Evolutionary conservation across 2,888 invertebrate species (phyloP).

Genomic region (Apamea anceps): DNA sequence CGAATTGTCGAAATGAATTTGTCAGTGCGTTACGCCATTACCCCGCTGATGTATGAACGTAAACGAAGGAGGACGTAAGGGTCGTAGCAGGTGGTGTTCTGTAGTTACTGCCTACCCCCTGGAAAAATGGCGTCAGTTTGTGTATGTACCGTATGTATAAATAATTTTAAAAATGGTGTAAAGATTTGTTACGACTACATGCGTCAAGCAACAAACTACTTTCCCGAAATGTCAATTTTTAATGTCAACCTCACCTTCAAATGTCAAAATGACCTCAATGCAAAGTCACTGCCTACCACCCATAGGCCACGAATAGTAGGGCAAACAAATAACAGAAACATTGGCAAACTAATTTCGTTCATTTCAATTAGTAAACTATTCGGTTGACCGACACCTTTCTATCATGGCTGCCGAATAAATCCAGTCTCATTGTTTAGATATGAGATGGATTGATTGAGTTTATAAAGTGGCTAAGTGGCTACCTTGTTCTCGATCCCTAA

Average conservation of each 20-base stretch:
- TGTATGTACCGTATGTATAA: not conserved
- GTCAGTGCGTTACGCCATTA: too few relatives aligned
- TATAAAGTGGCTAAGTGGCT: not conserved
- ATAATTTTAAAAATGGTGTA: not conserved
- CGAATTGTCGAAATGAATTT: too few relatives aligned
- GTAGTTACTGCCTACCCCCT: not conserved
- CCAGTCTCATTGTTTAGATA: constrained; percentile 17
- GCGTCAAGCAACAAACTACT: not conserved
- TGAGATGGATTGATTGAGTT: constrained; percentile 17
- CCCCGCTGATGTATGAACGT: not conserved
- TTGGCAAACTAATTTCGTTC: constrained; percentile 72
- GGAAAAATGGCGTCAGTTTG: not conserved
- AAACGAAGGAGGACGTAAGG: not conserved
- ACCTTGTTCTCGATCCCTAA: not conserved
- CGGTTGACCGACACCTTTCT: constrained; percentile 38
- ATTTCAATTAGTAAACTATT: constrained; percentile 73
- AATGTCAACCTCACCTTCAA: not conserved
- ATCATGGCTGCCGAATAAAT: constrained; percentile 6
- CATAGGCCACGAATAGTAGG: constrained; percentile 25
- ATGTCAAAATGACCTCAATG: constrained; percentile 5
- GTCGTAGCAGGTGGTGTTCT: too few relatives aligned
- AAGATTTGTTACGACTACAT: not conserved
- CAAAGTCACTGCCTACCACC: constrained; percentile 1
- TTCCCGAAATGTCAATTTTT: not conserved
- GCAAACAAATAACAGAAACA: constrained; percentile 71